phyloP scores from a whole-genome alignment of 1,140 invertebrate species.

The Colletes gigas region DNA sequence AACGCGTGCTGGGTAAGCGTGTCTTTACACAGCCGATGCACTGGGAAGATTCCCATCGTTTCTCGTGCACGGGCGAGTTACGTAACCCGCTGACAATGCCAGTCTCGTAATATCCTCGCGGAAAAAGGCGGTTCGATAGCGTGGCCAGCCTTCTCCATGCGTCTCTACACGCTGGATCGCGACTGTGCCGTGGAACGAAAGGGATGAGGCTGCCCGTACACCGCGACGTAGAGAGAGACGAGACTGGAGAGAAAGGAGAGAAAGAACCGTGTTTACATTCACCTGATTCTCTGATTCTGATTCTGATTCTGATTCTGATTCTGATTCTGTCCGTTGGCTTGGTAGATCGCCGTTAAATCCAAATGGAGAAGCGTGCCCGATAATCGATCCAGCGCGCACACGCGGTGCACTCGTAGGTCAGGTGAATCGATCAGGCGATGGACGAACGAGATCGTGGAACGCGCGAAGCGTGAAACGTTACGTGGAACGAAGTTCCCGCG shows the following conservation, averaged over 20 bases:
- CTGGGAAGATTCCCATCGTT: constrained; percentile 68
- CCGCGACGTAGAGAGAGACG: constrained; percentile 18
- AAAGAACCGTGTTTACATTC: constrained; percentile 52
- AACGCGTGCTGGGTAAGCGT: constrained; percentile 7
- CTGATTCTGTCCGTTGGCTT: background rate
- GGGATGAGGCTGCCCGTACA: background rate
- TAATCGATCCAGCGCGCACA: background rate
- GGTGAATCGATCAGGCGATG: no score
- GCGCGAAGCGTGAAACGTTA: background rate
- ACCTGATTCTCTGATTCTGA: constrained; percentile 41
- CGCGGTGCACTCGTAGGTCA: no score
- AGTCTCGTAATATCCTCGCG: constrained; percentile 64
- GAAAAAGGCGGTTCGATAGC: constrained; percentile 50
- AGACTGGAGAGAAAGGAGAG: background rate
- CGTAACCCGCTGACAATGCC: constrained; percentile 63
- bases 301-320: no score
- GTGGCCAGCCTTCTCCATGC: constrained; percentile 41
- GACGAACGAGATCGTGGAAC: background rate
- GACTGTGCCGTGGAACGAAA: background rate
- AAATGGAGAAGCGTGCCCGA: no score
- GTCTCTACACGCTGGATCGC: background rate
- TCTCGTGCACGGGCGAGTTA: constrained; percentile 54
- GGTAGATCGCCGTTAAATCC: background rate
- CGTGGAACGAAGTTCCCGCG: constrained; percentile 48
- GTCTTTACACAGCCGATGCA: constrained; percentile 40